These are phyloP conservation scores for Goniozus legneri DNA, from an alignment of 1,140 invertebrate species.

Conservation along the genomic window DNA sequence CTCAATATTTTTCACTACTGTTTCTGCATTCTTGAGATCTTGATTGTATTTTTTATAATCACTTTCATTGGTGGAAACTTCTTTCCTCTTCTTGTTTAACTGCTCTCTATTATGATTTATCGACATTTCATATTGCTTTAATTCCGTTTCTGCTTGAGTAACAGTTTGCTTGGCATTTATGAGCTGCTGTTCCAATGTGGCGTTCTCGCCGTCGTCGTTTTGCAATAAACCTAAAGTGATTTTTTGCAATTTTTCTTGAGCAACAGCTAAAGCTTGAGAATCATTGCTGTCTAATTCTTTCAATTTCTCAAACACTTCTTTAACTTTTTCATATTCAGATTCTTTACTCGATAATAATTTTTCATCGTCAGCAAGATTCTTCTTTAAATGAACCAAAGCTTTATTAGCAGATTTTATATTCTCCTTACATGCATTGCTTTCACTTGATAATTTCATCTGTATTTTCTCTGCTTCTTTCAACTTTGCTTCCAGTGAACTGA, in stretches of 20 bases:
- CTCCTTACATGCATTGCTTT: constrained; percentile 68
- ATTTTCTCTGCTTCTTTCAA: constrained; percentile 65
- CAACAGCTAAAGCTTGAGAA: constrained; percentile 64
- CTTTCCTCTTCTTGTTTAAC: constrained; percentile 65
- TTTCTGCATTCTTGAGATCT: constrained; percentile 61
- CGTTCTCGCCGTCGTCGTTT: constrained; percentile 74
- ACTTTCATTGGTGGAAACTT: constrained; percentile 68
- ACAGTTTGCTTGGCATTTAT: constrained; percentile 75
- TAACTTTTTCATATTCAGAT: constrained; percentile 63
- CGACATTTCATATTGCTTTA: constrained; percentile 76
- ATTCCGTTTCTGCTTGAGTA: constrained; percentile 75
- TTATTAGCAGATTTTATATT: constrained; percentile 68
- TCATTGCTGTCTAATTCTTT: constrained; percentile 67
- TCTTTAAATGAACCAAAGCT: constrained; percentile 66
- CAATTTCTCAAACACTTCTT: constrained; percentile 67
- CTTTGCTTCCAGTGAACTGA: constrained; percentile 65
- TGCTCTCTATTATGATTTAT: constrained; percentile 68
- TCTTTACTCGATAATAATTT: constrained; percentile 63
- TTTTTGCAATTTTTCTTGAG: constrained; percentile 79
- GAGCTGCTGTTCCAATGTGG: constrained; percentile 86
- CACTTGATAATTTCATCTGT: constrained; percentile 67
- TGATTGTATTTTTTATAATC: constrained; percentile 71
- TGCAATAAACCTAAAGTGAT: constrained; percentile 78
- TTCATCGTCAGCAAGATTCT: constrained; percentile 70
- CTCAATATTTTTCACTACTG: constrained; percentile 60